These are phyloP conservation scores for Ctenicera cuprea DNA, from an alignment of 2,888 invertebrate genomes.

Conservation along the genomic window DNA sequence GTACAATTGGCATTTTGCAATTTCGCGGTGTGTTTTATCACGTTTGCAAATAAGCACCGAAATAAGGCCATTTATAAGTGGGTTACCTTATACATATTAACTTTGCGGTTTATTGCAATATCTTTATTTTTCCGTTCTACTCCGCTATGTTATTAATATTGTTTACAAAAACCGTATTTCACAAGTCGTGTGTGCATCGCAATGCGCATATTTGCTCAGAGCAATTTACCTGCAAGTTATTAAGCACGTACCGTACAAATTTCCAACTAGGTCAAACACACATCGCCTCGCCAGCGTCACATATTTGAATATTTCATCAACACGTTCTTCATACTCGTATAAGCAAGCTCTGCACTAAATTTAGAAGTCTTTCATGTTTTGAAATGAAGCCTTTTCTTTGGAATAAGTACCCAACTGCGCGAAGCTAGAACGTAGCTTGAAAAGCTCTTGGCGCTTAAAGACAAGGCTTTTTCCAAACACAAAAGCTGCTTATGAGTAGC, in stretches of 20 bases:
- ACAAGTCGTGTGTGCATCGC: not conserved
- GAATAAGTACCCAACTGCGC: conserved; percentile 43
- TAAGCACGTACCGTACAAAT: conserved; percentile 36
- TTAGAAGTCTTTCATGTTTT: conserved; percentile 50
- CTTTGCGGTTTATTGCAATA: not conserved
- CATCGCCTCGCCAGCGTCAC: conserved; percentile 37
- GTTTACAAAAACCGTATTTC: conserved; percentile 21
- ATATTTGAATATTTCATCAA: conserved; percentile 54
- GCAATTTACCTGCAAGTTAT: conserved; percentile 36
- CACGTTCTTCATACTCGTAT: conserved; percentile 45
- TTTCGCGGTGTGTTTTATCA: conserved; percentile 2
- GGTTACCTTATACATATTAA: conserved; percentile 2
- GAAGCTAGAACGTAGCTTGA: conserved; percentile 36
- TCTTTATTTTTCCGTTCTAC: not conserved
- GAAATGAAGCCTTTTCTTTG: conserved; percentile 50
- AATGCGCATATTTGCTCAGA: conserved; percentile 6
- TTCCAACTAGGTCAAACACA: conserved; percentile 46
- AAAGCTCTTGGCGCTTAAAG: conserved; percentile 45
- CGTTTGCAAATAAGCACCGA: conserved; percentile 6
- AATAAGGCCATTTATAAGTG: conserved; percentile 3
- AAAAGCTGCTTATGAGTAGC: conserved; percentile 43
- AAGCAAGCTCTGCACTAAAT: conserved; percentile 50
- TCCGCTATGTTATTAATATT: not conserved
- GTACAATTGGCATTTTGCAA: conserved; percentile 7
- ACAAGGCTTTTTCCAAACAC: conserved; percentile 36